Percentiles rank a stretch among this genome's conserved stretches.
These are phyloP conservation scores for Agriopis aurantiaria DNA, from an alignment of 2,888 invertebrate species.

Conservation along the genomic window DNA sequence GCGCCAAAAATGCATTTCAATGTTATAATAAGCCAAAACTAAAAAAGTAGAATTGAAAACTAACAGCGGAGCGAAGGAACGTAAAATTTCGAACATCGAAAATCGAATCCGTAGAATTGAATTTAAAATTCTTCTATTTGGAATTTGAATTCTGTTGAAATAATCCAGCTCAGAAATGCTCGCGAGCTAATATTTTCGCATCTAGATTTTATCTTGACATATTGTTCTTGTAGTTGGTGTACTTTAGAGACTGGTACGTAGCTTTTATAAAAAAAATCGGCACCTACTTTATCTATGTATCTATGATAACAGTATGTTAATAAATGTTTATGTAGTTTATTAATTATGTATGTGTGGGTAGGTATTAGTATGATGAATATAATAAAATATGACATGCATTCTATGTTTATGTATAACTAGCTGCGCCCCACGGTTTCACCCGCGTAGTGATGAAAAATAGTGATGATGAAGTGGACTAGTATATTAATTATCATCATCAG, in stretches of 20 bases:
- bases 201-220: neutral
- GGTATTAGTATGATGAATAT: no score
- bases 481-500: no score
- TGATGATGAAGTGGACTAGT: no score
- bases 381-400: no score
- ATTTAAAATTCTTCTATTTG: slow-evolving; percentile 18
- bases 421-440: no score
- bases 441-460: no score
- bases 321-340: no score
- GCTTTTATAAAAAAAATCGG: no score
- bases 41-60: slow-evolving; percentile 3
- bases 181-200: neutral
- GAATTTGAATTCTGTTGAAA: slow-evolving; percentile 23
- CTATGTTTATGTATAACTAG: no score
- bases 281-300: no score
- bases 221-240: neutral
- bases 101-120: slow-evolving; percentile 18
- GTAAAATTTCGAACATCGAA: slow-evolving; percentile 27
- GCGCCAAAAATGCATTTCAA: neutral
- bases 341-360: no score
- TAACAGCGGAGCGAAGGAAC: slow-evolving; percentile 9
- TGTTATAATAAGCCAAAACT: neutral
- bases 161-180: slow-evolving; percentile 14
- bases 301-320: no score
- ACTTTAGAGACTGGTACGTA: neutral